These are phyloP conservation scores for Luperina nickerlii DNA, from an alignment of 2,888 invertebrate genomes.

Conservation along the genomic window DNA sequence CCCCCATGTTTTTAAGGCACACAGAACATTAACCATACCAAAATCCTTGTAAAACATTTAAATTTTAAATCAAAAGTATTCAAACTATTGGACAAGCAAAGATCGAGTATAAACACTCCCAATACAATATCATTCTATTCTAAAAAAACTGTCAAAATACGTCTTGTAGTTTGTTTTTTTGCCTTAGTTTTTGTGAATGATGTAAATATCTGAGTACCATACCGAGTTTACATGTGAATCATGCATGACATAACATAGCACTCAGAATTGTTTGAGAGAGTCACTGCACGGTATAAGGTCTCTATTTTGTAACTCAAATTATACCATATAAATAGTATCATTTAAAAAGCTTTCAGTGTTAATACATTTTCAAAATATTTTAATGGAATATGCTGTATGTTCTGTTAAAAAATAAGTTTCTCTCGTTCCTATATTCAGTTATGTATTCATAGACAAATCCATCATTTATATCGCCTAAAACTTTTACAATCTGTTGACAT, in stretches of 20 bases:
- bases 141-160: conserved; percentile 10
- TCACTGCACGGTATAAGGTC: conserved; percentile 37
- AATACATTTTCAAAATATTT: conserved; percentile 16
- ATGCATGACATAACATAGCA: conserved; percentile 17
- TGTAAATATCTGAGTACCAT: conserved; percentile 19
- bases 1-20: conserved; percentile 1
- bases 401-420: conserved; percentile 28
- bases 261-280: conserved; percentile 18
- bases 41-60: not conserved
- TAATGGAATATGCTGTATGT: conserved; percentile 28
- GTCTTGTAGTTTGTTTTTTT: conserved; percentile 22
- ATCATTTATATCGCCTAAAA: conserved; percentile 8
- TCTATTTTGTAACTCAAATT: conserved; percentile 14
- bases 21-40: conserved; percentile 7
- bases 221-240: conserved; percentile 31
- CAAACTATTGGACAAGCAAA: not conserved
- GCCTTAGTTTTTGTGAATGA: conserved; percentile 20
- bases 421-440: conserved; percentile 32
- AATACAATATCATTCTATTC: not conserved
- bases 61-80: not conserved
- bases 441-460: not conserved
- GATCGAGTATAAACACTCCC: not conserved
- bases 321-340: conserved; percentile 19
- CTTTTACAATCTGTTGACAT: conserved; percentile 36
- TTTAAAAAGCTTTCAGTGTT: conserved; percentile 46